phyloP scores from a whole-genome alignment of 2,113 vertebrate species.

The Trachemys scripta region DNA sequence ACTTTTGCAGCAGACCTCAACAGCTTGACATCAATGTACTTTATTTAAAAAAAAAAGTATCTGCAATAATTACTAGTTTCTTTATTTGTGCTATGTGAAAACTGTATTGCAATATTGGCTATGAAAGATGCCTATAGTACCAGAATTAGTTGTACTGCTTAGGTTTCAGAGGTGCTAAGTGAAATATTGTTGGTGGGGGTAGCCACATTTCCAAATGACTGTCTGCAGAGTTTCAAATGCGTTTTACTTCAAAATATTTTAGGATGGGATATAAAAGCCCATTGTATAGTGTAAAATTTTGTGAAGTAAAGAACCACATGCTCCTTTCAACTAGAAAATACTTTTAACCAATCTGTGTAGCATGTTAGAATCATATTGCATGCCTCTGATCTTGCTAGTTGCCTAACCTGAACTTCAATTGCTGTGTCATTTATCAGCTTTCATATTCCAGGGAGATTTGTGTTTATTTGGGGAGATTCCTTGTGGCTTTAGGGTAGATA shows the following conservation, averaged over 20 bases:
- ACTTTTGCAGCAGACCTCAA: not conserved
- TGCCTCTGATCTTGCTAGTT: slow-evolving; percentile 49
- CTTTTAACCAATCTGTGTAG: slow-evolving; percentile 3
- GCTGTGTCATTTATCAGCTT: slow-evolving; percentile 10
- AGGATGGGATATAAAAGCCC: slow-evolving; percentile 14
- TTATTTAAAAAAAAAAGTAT: accelerated
- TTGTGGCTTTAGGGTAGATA: slow-evolving; percentile 27
- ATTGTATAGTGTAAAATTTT: slow-evolving; percentile 3
- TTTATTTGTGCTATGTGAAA: not conserved
- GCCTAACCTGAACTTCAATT: slow-evolving; percentile 13
- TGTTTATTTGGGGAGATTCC: slow-evolving; percentile 26
- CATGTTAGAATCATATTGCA: not conserved
- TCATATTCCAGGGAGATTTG: slow-evolving; percentile 10
- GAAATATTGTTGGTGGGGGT: not conserved
- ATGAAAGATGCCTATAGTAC: not conserved
- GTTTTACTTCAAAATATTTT: slow-evolving; percentile 31
- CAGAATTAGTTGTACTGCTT: not conserved
- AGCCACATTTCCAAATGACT: not conserved
- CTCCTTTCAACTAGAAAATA: slow-evolving; percentile 28
- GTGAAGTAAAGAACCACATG: not conserved
- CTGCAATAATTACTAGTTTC: not conserved
- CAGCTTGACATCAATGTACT: not conserved
- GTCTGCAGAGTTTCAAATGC: slow-evolving; percentile 8
- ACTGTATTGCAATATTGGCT: not conserved
- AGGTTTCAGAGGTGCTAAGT: not conserved